phyloP scores from a whole-genome alignment of 2,113 vertebrate species.

The Rhea americana region DNA sequence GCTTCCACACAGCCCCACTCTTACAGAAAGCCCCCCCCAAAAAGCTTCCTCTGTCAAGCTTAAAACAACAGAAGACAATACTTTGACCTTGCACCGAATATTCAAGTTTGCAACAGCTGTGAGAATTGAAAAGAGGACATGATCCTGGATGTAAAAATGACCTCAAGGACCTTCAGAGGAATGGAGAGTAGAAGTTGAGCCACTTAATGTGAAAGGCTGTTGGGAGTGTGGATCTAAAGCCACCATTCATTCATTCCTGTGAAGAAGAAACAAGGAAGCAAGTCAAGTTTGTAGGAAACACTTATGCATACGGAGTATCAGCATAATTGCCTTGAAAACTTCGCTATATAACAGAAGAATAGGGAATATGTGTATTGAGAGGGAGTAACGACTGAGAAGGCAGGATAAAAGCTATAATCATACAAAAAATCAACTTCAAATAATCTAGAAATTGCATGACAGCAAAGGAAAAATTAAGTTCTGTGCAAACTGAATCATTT shows the following conservation, averaged over 20 bases:
- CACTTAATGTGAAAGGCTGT: background rate
- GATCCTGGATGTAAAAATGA: background rate
- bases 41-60: background rate
- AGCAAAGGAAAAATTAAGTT: background rate
- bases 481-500: background rate
- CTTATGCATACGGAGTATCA: background rate
- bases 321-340: background rate
- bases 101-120: background rate
- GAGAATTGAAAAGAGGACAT: background rate
- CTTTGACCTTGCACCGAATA: background rate
- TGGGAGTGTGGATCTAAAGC: background rate
- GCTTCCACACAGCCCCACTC: background rate
- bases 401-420: background rate
- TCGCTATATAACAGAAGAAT: background rate
- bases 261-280: background rate
- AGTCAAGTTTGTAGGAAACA: background rate
- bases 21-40: background rate
- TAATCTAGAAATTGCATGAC: background rate
- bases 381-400: background rate
- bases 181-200: background rate
- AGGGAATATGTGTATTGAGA: background rate
- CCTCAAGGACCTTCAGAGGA: background rate
- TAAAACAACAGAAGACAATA: background rate
- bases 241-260: fast-evolving
- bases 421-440: background rate